phyloP scores from a whole-genome alignment of 1,140 invertebrate species.

The Drosophila burlai region DNA sequence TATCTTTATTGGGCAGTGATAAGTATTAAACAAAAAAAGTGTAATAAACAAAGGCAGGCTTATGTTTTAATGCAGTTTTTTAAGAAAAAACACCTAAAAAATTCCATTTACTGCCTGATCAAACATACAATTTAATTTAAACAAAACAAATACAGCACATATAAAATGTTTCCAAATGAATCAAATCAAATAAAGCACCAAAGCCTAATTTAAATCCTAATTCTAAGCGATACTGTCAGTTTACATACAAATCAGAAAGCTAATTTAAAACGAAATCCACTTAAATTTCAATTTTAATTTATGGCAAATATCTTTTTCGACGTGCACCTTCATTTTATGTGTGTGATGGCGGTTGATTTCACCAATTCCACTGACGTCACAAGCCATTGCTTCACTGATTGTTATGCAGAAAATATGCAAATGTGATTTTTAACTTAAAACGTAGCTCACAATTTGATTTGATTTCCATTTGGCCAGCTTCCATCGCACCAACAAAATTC shows the following conservation, averaged over 20 bases:
- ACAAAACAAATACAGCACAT: neutral
- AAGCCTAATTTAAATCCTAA: neutral
- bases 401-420: slow-evolving; percentile 82
- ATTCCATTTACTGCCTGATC: neutral
- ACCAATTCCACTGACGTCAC: slow-evolving; percentile 57
- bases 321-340: slow-evolving; percentile 13
- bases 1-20: too few species aligned
- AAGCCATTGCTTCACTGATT: slow-evolving; percentile 76
- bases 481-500: neutral
- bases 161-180: neutral
- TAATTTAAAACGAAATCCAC: neutral
- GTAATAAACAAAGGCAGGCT: too few species aligned
- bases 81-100: too few species aligned
- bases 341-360: slow-evolving; percentile 31
- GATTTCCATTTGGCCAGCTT: slow-evolving; percentile 33
- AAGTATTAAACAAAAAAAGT: too few species aligned
- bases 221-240: neutral
- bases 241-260: neutral
- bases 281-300: neutral
- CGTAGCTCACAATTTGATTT: slow-evolving; percentile 54
- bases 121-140: neutral
- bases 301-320: neutral
- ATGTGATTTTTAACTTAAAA: slow-evolving; percentile 80
- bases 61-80: too few species aligned
- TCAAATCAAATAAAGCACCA: neutral